These are phyloP conservation scores for Dipodomys ordii DNA, from an alignment of 2,113 vertebrate species.

Conservation along the genomic window DNA sequence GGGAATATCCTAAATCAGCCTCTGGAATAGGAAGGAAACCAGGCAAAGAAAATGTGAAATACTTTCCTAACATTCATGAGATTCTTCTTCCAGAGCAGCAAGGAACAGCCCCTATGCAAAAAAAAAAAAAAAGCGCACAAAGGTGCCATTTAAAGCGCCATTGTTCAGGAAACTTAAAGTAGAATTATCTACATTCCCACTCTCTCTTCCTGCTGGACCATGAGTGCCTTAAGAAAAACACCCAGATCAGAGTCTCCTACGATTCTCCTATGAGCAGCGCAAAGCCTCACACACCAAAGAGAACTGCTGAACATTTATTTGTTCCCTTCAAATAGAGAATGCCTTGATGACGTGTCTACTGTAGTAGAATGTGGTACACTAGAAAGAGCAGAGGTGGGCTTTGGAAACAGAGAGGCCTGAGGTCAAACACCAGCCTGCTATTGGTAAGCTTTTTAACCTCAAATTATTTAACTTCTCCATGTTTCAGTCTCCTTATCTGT, in stretches of 20 bases:
- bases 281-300: background rate
- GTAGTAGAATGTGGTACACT: fast-evolving
- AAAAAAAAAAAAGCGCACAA: background rate
- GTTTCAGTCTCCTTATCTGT: background rate
- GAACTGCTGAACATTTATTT: background rate
- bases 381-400: background rate
- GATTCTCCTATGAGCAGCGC: background rate
- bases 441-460: background rate
- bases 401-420: background rate
- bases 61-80: background rate
- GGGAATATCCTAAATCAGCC: background rate
- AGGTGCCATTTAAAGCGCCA: fast-evolving
- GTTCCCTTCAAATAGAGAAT: background rate
- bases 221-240: background rate
- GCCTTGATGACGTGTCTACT: background rate
- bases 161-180: background rate
- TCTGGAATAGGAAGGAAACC: background rate
- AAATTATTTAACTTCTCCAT: background rate
- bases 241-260: background rate
- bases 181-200: background rate
- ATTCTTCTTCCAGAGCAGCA: background rate
- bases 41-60: background rate
- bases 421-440: background rate
- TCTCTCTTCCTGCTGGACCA: background rate
- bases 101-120: fast-evolving